Conservation (phyloP, 2,113 vertebrate species). For the Leucoraja erinaceus region DNA sequence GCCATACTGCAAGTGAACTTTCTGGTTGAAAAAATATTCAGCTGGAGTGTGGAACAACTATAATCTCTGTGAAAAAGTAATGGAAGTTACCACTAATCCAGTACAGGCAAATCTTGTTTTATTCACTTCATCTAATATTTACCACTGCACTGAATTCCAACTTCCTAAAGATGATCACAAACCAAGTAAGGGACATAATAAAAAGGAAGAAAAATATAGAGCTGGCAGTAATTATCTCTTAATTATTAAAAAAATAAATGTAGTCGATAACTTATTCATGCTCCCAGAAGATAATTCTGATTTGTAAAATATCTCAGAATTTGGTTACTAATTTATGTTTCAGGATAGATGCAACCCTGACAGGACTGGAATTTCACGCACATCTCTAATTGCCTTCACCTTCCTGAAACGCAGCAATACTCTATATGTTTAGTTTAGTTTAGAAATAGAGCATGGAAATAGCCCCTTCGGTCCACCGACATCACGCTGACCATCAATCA, state of each 20-base stretch:
- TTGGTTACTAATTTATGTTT: neutral
- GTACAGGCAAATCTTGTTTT: too few species aligned
- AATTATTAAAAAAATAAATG: neutral
- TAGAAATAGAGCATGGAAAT: too few species aligned
- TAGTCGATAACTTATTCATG: neutral
- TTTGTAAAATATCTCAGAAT: neutral
- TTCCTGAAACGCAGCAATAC: too few species aligned
- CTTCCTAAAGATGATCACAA: neutral
- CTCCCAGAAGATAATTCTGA: neutral
- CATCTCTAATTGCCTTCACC: too few species aligned
- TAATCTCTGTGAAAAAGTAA: neutral
- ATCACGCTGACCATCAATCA: too few species aligned
- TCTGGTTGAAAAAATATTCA: neutral
- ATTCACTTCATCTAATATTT: neutral
- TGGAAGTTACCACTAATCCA: neutral
- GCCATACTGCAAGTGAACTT: neutral
- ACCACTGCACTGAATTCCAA: neutral
- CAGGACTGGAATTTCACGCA: too few species aligned
- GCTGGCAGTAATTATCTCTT: neutral
- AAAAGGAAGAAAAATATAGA: neutral
- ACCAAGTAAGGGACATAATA: neutral
- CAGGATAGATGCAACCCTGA: too few species aligned
- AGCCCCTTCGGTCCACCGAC: too few species aligned
- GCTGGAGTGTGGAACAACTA: neutral
- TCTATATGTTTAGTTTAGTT: too few species aligned